Evolutionary conservation across 2,888 invertebrate genomes (phyloP), one percentile per base, ranked within the genome.

Genomic region (Eurois occulta): DNA sequence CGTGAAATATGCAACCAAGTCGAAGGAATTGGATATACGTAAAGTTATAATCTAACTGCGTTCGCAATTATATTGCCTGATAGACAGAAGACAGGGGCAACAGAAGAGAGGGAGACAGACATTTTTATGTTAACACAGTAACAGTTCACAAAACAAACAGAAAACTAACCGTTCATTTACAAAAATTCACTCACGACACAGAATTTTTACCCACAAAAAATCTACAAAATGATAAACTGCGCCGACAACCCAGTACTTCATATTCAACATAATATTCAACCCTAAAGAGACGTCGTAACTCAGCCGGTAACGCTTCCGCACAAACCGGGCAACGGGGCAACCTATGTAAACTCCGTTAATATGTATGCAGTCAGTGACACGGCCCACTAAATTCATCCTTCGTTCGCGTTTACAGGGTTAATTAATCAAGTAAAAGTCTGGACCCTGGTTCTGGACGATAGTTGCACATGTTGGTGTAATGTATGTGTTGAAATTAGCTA

Each of bases 401-500:
- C 76, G 75, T 79, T 62, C 71, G 75, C 82, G 65, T 85, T 89
- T 81, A 76, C 73, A 72, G 72, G 77, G 88, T 89, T 86, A 90
- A 89, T 90, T 90, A 89, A 89, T 89, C 88, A 90, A 83, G 80
- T 80, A 74, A 88, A 90, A 84, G 78, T 80, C 80, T 77, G 52
- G 58, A 85, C 13, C 13, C n/a, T n/a, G n/a, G 72, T 80, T 80
- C 81, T 83, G 78, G 75, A 80, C 73, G 76, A 83, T 65, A 73
- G 81, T 64, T 87, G 84, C 86, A 87, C 75, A 82, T 82, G 80
- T 80, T 81, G 67, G 67, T 48, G 48, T 70, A 78, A 81, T 84
- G 78, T 74, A 77, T 80, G 78, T 74, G 72, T 75, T 77, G 68
- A 83, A 87, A 80, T 86, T 80, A 75, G 73, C 73, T 84, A 66